Evolutionary conservation across 1,140 invertebrate genomes (phyloP).

Genomic region (Caenorhabditis latens): DNA sequence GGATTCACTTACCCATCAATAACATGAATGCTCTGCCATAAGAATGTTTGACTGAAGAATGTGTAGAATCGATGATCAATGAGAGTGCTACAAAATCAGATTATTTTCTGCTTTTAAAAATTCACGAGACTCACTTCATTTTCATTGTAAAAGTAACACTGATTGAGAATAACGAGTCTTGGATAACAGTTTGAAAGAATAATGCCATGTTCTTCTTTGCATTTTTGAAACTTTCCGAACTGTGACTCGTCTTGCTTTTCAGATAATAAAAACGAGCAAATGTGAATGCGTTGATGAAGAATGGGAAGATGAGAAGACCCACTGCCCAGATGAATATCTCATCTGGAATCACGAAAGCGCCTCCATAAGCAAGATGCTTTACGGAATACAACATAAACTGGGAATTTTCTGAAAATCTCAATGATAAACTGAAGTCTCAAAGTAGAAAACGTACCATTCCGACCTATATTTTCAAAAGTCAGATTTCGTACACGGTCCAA

Average conservation of each 20-base stretch:
- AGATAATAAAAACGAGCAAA: constrained; percentile 19
- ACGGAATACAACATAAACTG: neutral
- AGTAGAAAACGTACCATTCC: neutral
- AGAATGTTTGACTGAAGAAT: constrained; percentile 31
- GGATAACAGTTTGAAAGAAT: neutral
- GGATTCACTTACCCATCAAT: constrained; percentile 6
- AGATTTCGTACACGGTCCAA: constrained; percentile 11
- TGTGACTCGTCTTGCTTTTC: neutral
- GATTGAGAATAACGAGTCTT: neutral
- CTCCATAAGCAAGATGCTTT: constrained; percentile 3
- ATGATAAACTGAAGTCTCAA: neutral
- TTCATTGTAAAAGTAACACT: neutral
- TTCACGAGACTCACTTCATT: neutral
- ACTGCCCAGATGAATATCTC: neutral
- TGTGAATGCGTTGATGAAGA: neutral
- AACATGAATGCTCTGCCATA: constrained; percentile 11
- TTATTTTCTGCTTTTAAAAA: neutral
- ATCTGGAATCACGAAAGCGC: neutral
- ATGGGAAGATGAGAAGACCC: neutral
- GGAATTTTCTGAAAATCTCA: neutral
- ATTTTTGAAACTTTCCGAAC: neutral
- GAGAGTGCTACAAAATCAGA: neutral
- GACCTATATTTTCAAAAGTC: constrained; percentile 13
- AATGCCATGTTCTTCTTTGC: neutral
- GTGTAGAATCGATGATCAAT: constrained; percentile 20